Conservation (phyloP, 2,113 vertebrate genomes). For the Lepus timidus region DNA sequence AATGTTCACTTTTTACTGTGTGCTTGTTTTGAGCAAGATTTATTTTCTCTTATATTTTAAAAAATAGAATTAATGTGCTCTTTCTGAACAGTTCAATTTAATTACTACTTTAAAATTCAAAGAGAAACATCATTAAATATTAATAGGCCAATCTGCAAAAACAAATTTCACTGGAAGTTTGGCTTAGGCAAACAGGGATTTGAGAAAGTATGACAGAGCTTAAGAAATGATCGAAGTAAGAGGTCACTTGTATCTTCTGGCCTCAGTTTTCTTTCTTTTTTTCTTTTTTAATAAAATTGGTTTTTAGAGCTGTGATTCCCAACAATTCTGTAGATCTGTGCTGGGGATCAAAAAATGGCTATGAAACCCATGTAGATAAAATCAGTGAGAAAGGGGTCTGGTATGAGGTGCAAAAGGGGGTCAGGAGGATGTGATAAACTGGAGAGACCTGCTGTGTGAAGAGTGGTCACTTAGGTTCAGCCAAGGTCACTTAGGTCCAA, state of each 20-base stretch:
- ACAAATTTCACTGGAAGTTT: constrained; percentile 79
- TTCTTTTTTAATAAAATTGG: constrained; percentile 15
- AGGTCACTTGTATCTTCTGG: constrained; percentile 9
- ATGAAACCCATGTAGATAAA: not conserved
- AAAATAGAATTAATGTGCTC: constrained; percentile 76
- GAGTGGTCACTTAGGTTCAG: not conserved
- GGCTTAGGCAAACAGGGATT: constrained; percentile 72
- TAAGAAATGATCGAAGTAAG: constrained; percentile 59
- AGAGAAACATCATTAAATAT: constrained; percentile 83
- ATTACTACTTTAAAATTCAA: constrained; percentile 85
- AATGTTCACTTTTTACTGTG: constrained; percentile 67
- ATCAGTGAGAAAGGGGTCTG: not conserved
- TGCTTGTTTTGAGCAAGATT: constrained; percentile 76
- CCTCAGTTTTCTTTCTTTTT: not conserved
- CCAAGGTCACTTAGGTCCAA: not conserved
- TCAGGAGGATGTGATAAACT: not conserved
- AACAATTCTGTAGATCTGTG: not conserved
- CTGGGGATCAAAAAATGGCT: not conserved
- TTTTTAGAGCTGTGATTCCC: not conserved
- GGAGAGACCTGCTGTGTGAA: not conserved
- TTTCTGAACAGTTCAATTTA: constrained; percentile 80
- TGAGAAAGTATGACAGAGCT: constrained; percentile 69
- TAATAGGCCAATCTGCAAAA: constrained; percentile 80
- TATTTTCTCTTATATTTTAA: constrained; percentile 68
- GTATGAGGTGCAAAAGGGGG: not conserved